These are phyloP conservation scores for Callitettix versicolor DNA, from an alignment of 1,140 invertebrate species.

Conservation along the genomic window DNA sequence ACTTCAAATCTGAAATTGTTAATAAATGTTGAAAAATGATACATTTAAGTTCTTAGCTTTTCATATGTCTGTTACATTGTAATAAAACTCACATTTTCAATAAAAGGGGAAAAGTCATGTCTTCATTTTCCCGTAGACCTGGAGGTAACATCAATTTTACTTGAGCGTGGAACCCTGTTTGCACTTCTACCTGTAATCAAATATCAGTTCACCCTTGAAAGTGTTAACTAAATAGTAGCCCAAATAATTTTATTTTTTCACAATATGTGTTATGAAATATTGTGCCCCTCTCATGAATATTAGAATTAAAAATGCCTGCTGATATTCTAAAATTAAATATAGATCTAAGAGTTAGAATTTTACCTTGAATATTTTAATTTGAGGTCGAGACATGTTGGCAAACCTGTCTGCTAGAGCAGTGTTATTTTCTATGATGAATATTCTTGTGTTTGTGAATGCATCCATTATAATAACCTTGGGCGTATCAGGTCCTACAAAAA, in stretches of 20 bases:
- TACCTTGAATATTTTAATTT: constrained; percentile 46
- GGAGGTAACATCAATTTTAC: constrained; percentile 63
- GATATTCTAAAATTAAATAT: too few relatives aligned
- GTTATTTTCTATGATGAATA: constrained; percentile 45
- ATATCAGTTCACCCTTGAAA: too few relatives aligned
- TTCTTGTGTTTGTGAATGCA: constrained; percentile 40
- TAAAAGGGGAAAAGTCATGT: constrained; percentile 68
- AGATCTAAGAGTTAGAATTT: too few relatives aligned
- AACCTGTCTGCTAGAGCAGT: constrained; percentile 37
- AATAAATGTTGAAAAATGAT: too few relatives aligned
- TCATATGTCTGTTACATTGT: too few relatives aligned
- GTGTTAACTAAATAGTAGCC: too few relatives aligned
- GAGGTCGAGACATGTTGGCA: constrained; percentile 41
- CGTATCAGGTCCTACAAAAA: constrained; percentile 44
- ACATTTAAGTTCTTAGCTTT: too few relatives aligned
- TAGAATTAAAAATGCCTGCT: too few relatives aligned
- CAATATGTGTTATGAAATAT: too few relatives aligned
- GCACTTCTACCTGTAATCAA: constrained; percentile 39
- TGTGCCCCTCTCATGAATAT: too few relatives aligned
- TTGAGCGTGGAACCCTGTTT: constrained; percentile 39
- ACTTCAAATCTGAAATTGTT: too few relatives aligned
- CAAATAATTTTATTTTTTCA: too few relatives aligned
- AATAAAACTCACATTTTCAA: constrained; percentile 59
- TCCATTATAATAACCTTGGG: constrained; percentile 50
- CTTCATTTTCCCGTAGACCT: constrained; percentile 66